phyloP scores from a whole-genome alignment of 2,797 vertebrate genomes.

The Acipenser oxyrinchus region DNA sequence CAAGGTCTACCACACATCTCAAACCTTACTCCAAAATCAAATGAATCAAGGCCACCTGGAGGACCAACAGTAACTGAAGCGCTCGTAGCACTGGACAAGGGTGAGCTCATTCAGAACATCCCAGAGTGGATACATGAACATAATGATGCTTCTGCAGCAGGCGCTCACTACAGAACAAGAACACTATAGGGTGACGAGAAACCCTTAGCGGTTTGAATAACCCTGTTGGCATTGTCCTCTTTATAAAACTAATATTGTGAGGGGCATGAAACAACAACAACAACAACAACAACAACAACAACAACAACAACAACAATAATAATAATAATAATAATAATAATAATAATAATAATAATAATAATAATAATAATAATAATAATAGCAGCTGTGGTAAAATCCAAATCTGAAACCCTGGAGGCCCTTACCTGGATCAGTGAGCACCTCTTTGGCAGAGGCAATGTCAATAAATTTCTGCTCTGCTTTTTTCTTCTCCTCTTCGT shows the following conservation, averaged over 20 bases:
- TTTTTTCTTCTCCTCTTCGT: constrained; percentile 84
- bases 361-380: background rate
- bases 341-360: no score
- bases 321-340: background rate
- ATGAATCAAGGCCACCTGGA: no score
- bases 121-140: no score
- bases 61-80: background rate
- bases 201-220: background rate
- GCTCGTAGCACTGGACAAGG: background rate
- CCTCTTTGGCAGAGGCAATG: constrained; percentile 96
- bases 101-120: background rate
- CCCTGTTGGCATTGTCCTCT: background rate
- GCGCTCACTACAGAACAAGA: background rate
- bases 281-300: background rate
- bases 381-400: background rate
- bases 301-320: background rate
- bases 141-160: no score
- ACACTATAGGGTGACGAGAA: background rate
- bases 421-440: constrained; percentile 90
- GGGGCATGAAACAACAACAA: background rate
- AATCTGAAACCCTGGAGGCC: background rate
- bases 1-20: no score
- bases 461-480: constrained; percentile 97
- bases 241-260: background rate
- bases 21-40: no score